phyloP scores from a whole-genome alignment of 2,113 vertebrate genomes.

The Chelonoidis abingdonii region DNA sequence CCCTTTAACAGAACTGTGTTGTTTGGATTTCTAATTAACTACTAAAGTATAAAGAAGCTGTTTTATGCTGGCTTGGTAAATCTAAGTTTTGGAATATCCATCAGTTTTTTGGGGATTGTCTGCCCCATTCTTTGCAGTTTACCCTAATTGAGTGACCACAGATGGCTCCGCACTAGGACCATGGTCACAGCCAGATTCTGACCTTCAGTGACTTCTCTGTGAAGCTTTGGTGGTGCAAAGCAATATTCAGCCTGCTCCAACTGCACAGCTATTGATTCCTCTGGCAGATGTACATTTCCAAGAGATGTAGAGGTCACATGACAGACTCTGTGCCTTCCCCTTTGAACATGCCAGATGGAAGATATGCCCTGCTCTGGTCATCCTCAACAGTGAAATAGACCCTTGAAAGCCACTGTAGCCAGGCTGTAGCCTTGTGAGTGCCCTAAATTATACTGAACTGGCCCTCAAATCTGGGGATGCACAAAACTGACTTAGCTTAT shows the following conservation, averaged over 20 bases:
- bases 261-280: not conserved
- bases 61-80: too few species aligned
- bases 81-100: too few species aligned
- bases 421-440: not conserved
- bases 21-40: too few species aligned
- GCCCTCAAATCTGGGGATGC: not conserved
- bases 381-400: not conserved
- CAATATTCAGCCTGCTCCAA: not conserved
- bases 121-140: too few species aligned
- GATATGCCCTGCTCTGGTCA: not conserved
- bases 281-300: not conserved
- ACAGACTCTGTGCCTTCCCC: not conserved
- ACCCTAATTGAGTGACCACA: too few species aligned
- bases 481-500: not conserved
- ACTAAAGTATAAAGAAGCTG: too few species aligned
- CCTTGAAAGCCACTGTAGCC: not conserved
- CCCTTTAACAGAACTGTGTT: too few species aligned
- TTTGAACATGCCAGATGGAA: not conserved
- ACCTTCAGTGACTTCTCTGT: not conserved
- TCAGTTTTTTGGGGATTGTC: too few species aligned
- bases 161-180: too few species aligned
- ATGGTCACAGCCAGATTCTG: not conserved
- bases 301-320: not conserved
- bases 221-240: not conserved
- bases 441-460: not conserved